Conservation (phyloP, 2,888 invertebrate genomes). For the Neuroscelio doddi region DNA sequence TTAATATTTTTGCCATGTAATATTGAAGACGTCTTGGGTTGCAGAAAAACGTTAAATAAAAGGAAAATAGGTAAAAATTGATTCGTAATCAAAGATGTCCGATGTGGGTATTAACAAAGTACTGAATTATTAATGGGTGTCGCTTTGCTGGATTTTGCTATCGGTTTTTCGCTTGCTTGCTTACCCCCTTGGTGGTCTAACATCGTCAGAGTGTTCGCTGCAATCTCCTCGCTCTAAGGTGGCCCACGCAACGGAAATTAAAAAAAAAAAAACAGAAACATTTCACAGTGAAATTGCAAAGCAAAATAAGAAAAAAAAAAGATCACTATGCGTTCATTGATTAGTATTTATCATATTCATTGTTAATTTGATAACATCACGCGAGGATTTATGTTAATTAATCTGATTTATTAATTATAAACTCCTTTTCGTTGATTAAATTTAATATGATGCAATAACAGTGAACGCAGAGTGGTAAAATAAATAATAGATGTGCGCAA, state of each 20-base stretch:
- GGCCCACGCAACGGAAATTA: constrained; percentile 56
- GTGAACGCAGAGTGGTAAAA: no score
- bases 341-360: neutral
- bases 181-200: constrained; percentile 97
- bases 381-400: no score
- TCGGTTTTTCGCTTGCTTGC: constrained; percentile 68
- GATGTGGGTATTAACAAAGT: constrained; percentile 4
- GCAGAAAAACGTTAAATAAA: no score
- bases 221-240: constrained; percentile 90
- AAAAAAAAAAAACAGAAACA: constrained; percentile 48
- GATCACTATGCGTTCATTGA: constrained; percentile 49
- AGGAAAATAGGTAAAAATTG: constrained; percentile 9
- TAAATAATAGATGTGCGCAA: no score
- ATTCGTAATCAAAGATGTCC: constrained; percentile 23
- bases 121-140: neutral
- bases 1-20: no score
- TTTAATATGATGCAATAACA: no score
- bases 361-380: neutral
- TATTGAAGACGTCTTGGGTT: neutral
- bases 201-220: constrained; percentile 91
- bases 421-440: no score
- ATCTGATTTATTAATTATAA: no score
- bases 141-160: constrained; percentile 9
- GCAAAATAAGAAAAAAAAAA: constrained; percentile 56
- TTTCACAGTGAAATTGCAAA: constrained; percentile 27